Evolutionary conservation across 2,797 vertebrate species (phyloP).

Genomic region (Sebastes vulpes): DNA sequence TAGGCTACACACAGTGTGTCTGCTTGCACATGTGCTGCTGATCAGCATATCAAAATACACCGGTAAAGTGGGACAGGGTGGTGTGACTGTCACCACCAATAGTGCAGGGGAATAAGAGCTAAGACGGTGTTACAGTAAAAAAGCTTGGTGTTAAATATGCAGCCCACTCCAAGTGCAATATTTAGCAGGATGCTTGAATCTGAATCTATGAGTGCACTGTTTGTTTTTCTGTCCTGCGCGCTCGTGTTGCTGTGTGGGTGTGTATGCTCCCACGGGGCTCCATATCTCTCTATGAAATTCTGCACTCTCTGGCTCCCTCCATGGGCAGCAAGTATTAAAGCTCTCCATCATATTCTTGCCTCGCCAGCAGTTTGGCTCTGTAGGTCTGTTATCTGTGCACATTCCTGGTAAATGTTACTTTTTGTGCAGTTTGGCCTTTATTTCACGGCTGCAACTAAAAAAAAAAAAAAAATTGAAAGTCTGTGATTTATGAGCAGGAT

Average conservation of each 20-base stretch:
- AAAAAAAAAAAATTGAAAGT: too few relatives aligned
- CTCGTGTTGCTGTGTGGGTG: conserved; percentile 66
- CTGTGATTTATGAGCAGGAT: neutral
- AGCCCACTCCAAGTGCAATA: conserved; percentile 44
- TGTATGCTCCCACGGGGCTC: conserved; percentile 57
- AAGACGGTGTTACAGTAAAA: conserved; percentile 16
- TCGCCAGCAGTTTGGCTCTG: conserved; percentile 2
- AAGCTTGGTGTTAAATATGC: conserved; percentile 23
- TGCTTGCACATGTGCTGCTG: conserved; percentile 38
- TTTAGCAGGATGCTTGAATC: conserved; percentile 52
- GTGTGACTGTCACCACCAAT: conserved; percentile 5
- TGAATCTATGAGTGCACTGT: conserved; percentile 14
- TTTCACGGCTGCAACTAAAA: neutral
- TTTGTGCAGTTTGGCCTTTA: neutral
- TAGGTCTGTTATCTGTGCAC: neutral
- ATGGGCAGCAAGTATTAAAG: conserved; percentile 56
- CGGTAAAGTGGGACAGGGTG: neutral
- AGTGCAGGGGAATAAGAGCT: conserved; percentile 1
- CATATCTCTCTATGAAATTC: conserved; percentile 43
- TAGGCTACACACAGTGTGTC: conserved; percentile 24
- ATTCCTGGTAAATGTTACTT: neutral
- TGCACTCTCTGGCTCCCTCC: conserved; percentile 82
- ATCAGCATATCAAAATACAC: conserved; percentile 17
- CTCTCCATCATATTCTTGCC: neutral
- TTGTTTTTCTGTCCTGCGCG: conserved; percentile 50